A percentile compares a stretch with the other conserved stretches of the same genome.
These are phyloP conservation scores for Neoniphon sammara DNA, from an alignment of 2,797 vertebrate genomes.

Conservation along the genomic window DNA sequence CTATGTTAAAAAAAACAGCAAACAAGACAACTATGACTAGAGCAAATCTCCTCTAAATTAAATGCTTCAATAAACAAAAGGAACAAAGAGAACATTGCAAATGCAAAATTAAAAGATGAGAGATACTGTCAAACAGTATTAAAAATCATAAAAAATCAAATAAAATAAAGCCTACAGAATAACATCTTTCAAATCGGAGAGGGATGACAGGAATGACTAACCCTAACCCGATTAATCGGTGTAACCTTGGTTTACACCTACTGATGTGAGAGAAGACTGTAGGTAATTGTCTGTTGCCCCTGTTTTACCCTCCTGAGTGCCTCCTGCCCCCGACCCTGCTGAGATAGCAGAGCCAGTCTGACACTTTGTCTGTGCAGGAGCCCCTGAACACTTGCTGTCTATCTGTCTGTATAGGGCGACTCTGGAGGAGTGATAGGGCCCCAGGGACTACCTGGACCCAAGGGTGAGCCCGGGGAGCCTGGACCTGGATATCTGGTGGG, in stretches of 20 bases:
- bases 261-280: constrained; percentile 27
- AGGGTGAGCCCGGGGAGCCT: constrained; percentile 90
- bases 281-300: constrained; percentile 32
- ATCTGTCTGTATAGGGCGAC: constrained; percentile 85
- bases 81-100: neutral
- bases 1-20: too few relatives aligned
- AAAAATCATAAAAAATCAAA: too few relatives aligned
- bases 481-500: constrained; percentile 87
- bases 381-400: constrained; percentile 18
- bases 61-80: too few relatives aligned
- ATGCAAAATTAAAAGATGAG: too few relatives aligned
- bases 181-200: too few relatives aligned
- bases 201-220: too few relatives aligned
- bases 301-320: constrained; percentile 10
- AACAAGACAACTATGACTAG: too few relatives aligned
- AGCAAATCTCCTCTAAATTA: too few relatives aligned
- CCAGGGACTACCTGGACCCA: constrained; percentile 88
- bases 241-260: neutral
- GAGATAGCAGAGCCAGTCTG: neutral
- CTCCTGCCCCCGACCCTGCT: neutral
- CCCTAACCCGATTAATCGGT: too few relatives aligned
- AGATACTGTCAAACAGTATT: too few relatives aligned
- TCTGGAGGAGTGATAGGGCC: constrained; percentile 85
- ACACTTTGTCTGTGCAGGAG: constrained; percentile 2
- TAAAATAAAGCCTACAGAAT: too few relatives aligned